Base-by-base conservation (phyloP, 2,113 vertebrate species). In the Odontesthes bonariensis region DNA sequence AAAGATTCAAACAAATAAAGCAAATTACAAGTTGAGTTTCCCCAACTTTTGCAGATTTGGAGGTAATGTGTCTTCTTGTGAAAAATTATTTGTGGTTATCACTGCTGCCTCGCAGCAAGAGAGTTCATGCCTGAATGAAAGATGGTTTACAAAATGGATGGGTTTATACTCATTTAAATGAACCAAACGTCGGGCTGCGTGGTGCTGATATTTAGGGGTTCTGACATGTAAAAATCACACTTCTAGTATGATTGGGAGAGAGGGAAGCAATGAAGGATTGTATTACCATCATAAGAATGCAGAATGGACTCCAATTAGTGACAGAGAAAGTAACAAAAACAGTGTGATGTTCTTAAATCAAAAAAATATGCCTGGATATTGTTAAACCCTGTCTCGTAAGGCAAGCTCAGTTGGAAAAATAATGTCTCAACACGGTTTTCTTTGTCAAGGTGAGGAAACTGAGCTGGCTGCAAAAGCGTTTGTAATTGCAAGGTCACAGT, bases 401-500 rank as follows among this genome's bases (percentile, higher is more conserved):
- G 12, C 72, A 9, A 56, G 27, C 56, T 53, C 3, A 35, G 22
- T 27, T 23, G 69, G 54, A 16, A 47, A 47, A 46, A 56, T n/a
- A 3, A 27, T 27, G 27, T 27, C 27, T 27, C 27, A 27, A 27
- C 27, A 27, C 2, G 27, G 27, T 27, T 27, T 35, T 56, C 33
- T 42, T 27, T 32, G 71, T 57, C 49, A 61, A 13, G 31, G 52
- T 40, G 51, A 73, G 19, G 27, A 55, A 56, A 46, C 35, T 33
- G 12, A 46, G 23, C 42, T 27, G 22, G 58, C 38, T 55, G 40
- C 51, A 67, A 61, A 62, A 32, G 75, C 12, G 22, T 56, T 42
- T 10, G 20, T 59, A 63, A 76, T 54, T 70, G 69, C 17, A 76
- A 44, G 60, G 66, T 71, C 60, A 75, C 46, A 52, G 52, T 22